Evolutionary conservation across 1,140 invertebrate species (phyloP), one percentile per base, ranked within the genome.

Genomic region (Acyrthosiphon pisum): DNA sequence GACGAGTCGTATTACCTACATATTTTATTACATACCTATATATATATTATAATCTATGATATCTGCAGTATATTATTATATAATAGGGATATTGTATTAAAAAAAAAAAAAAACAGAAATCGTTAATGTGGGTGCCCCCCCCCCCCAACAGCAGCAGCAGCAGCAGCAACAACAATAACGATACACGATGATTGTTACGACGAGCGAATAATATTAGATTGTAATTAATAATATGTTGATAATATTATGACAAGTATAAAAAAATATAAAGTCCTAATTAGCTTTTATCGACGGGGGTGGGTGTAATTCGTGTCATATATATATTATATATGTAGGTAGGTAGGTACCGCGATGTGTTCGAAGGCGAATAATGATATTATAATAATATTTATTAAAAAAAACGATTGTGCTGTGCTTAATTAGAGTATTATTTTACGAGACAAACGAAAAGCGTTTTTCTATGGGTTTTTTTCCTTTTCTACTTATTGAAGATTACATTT

Each of bases 341-440:
- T 84, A 41, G 22, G 37, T 84, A 84, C 83, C 83, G 37, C 37
- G 86, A 88, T 50, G 86, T 88, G 86, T 88, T 88, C 46, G 86
- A 88, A 88, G 46, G 46, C 14, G 44, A 87, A 87, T 87, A 35
- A 76, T 68, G 3, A 41, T 46, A 46, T 46, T 9, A 48, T 11
- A 48, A 48, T 87, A 35, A 76, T 76, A 76, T n/a, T n/a, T 76
- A 60, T n/a, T 68, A 76, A 14, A n/a, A 88, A 14, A 35, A 88
- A 88, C 46, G 86, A 50, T 88, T 88, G 46, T 35, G 86, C 30
- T 50, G 86, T 88, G 86, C 46, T 88, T 88, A 50, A 35, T 88
- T 88, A 88, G 46, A 88, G 6, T 50, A 50, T 50, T 50, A 50
- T 50, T 50, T 41, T 76, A 76, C n/a, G 60, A 68, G 60, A 18